Evolutionary conservation across 2,113 vertebrate genomes (phyloP).

Genomic region (Marmota flaviventris): DNA sequence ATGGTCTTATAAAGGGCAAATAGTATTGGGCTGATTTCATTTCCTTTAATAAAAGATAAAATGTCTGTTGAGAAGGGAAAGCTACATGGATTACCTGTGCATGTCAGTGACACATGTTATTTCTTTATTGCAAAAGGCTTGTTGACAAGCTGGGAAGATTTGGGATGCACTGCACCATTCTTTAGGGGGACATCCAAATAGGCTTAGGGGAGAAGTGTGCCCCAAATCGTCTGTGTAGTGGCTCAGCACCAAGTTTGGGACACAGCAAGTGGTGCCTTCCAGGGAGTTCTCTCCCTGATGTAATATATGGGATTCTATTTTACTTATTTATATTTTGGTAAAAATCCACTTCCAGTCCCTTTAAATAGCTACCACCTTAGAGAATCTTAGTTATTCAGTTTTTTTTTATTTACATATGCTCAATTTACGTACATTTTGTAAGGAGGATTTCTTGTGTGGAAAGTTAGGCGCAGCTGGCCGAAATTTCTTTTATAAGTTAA

Average conservation of each 20-base stretch:
- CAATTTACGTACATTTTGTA: neutral
- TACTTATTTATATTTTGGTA: neutral
- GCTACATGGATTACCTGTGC: slow-evolving; percentile 6
- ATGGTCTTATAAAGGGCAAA: slow-evolving; percentile 25
- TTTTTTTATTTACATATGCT: slow-evolving; percentile 27
- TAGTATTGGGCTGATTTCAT: slow-evolving; percentile 62
- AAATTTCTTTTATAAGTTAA: slow-evolving; percentile 38
- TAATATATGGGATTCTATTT: neutral
- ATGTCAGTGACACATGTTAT: neutral
- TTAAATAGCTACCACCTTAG: slow-evolving; percentile 37
- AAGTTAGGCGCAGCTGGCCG: slow-evolving; percentile 9
- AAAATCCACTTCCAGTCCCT: neutral
- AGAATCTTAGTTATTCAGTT: slow-evolving; percentile 25
- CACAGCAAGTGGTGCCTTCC: neutral
- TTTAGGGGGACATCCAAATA: neutral
- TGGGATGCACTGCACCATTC: neutral
- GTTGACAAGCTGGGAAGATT: neutral
- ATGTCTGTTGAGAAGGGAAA: slow-evolving; percentile 16
- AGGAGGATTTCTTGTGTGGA: neutral
- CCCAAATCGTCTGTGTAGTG: neutral
- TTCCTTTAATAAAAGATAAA: slow-evolving; percentile 65
- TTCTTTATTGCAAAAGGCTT: neutral
- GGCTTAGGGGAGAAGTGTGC: neutral
- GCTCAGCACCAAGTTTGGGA: neutral
- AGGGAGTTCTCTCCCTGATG: neutral